A percentile compares a stretch with the other conserved stretches of the same genome.
Evolutionary conservation across 2,113 vertebrate species (phyloP).

Genomic region (Otolemur garnettii): DNA sequence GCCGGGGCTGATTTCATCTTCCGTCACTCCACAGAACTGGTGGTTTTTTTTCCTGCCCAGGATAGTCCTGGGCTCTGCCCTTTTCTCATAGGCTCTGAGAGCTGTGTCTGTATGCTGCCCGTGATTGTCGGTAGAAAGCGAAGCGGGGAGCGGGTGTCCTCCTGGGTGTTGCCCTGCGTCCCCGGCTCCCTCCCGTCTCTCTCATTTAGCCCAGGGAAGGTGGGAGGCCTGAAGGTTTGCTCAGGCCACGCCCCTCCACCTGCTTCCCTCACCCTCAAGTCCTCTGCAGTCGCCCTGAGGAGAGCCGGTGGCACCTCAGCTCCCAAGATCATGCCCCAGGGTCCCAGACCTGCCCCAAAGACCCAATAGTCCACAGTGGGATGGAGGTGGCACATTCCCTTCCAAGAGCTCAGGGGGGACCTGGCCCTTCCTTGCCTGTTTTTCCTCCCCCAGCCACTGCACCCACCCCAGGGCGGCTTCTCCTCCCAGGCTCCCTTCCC

Average conservation of each 20-base stretch:
- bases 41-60: slow-evolving; percentile 86
- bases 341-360: neutral
- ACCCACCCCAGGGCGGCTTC: neutral
- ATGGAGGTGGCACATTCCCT: rapidly evolving
- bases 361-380: rapidly evolving
- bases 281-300: rapidly evolving
- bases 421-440: rapidly evolving
- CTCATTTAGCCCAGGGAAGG: neutral
- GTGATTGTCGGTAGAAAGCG: slow-evolving; percentile 61
- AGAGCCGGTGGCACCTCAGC: neutral
- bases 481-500: too few species aligned
- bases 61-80: slow-evolving; percentile 86
- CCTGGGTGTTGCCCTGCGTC: rapidly evolving
- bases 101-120: slow-evolving; percentile 78
- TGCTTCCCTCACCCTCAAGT: too few species aligned
- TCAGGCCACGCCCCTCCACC: rapidly evolving
- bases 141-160: neutral
- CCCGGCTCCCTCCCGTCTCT: rapidly evolving
- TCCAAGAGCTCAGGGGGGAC: neutral
- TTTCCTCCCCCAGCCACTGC: rapidly evolving
- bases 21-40: slow-evolving; percentile 87
- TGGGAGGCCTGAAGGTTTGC: neutral
- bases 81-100: slow-evolving; percentile 85
- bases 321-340: neutral
- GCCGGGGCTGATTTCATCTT: slow-evolving; percentile 88